These are phyloP conservation scores for Archegozetes longisetosus DNA, from an alignment of 1,140 invertebrate genomes.

Conservation along the genomic window DNA sequence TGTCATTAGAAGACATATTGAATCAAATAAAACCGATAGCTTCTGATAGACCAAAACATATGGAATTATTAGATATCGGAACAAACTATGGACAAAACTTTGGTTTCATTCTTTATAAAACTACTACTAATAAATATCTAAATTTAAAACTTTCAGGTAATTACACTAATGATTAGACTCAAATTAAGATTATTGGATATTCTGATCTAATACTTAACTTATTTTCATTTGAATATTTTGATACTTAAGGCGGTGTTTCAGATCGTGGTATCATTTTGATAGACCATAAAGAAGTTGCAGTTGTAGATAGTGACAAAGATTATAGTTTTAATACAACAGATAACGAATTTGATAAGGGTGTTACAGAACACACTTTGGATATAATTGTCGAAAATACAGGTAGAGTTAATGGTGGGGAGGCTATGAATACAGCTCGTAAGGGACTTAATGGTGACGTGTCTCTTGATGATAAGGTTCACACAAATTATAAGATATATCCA, in stretches of 20 bases:
- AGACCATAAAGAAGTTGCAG: background rate
- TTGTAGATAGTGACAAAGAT: background rate
- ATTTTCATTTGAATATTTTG: background rate
- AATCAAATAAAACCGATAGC: background rate
- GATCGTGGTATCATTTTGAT: background rate
- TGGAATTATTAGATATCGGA: background rate
- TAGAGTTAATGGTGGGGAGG: conserved; percentile 15
- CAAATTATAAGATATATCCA: conserved; percentile 1
- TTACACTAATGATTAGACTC: background rate
- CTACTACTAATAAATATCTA: background rate
- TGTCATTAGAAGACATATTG: background rate
- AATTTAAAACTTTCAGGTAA: background rate
- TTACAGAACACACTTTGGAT: background rate
- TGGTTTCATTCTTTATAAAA: background rate
- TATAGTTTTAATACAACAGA: background rate
- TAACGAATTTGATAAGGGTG: background rate
- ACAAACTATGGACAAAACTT: background rate
- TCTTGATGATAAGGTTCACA: background rate
- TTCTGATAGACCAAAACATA: background rate
- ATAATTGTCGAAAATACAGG: conserved; percentile 22
- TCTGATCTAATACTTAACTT: background rate
- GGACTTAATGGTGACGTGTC: background rate
- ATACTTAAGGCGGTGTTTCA: background rate
- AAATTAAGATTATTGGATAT: too few relatives aligned
- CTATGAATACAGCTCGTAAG: background rate